phyloP scores from a whole-genome alignment of 37 sponge, comb jelly and placozoan genomes.

The Geodia barretti region DNA sequence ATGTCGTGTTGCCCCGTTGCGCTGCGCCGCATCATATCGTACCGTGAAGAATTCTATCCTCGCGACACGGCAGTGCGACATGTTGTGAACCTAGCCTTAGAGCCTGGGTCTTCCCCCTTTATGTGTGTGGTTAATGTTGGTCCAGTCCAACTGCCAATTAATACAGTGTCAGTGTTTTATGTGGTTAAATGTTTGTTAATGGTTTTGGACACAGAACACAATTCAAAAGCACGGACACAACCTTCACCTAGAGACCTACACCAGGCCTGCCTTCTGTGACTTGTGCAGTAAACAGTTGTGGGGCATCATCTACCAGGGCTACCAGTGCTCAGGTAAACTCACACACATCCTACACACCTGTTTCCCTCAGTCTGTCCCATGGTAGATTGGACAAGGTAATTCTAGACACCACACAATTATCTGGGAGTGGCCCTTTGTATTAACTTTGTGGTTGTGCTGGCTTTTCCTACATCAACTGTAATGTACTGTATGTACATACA shows the following conservation, averaged over 20 bases:
- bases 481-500: too few relatives aligned
- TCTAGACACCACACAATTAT: too few relatives aligned
- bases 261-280: conserved; percentile 50
- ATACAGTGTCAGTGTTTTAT: not conserved
- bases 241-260: conserved; percentile 56
- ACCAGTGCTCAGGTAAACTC: conserved; percentile 60
- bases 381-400: too few relatives aligned
- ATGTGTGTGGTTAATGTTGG: conserved; percentile 1
- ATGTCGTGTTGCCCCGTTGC: too few relatives aligned
- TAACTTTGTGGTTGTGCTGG: too few relatives aligned
- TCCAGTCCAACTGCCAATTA: not conserved
- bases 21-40: too few relatives aligned
- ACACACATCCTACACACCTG: not conserved
- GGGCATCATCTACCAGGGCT: conserved; percentile 80
- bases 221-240: conserved; percentile 44
- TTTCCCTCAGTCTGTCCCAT: not conserved
- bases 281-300: conserved; percentile 63
- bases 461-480: too few relatives aligned
- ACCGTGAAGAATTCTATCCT: too few relatives aligned
- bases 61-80: too few relatives aligned
- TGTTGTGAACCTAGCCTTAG: too few relatives aligned
- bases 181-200: not conserved
- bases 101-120: not conserved
- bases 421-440: too few relatives aligned
- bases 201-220: not conserved